Percentiles rank a stretch among this genome's conserved stretches.
Conservation (phyloP, 64 coral and sea anemone species). For the Pocillopora damicornis region DNA sequence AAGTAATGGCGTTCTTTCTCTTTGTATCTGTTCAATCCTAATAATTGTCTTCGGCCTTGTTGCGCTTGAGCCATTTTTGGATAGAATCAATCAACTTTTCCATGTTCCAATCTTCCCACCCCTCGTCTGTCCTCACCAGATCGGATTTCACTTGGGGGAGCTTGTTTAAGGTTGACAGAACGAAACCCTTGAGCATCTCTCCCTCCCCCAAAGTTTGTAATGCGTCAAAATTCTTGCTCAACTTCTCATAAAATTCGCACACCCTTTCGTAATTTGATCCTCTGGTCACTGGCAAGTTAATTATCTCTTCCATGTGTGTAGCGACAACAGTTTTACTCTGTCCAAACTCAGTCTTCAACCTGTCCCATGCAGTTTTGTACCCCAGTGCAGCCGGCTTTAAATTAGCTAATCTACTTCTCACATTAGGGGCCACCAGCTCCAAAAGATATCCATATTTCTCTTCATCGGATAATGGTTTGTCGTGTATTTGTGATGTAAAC, state of each 20-base stretch:
- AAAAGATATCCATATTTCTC: slow-evolving; percentile 55
- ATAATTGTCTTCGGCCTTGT: slow-evolving; percentile 47
- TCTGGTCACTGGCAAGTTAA: slow-evolving; percentile 17
- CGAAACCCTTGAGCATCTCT: slow-evolving; percentile 31
- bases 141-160: slow-evolving; percentile 74
- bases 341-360: slow-evolving; percentile 39
- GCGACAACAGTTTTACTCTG: slow-evolving; percentile 37
- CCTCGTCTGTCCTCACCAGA: slow-evolving; percentile 55
- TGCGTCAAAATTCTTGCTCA: slow-evolving; percentile 60
- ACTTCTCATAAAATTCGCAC: slow-evolving; percentile 55
- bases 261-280: slow-evolving; percentile 46
- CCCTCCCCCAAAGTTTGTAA: slow-evolving; percentile 47
- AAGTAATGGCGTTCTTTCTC: slow-evolving; percentile 35
- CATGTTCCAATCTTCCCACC: slow-evolving; percentile 80
- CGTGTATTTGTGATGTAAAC: slow-evolving; percentile 47
- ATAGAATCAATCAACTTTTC: slow-evolving; percentile 40
- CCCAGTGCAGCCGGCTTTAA: slow-evolving; percentile 31
- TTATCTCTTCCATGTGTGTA: slow-evolving; percentile 48
- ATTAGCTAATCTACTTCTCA: slow-evolving; percentile 40
- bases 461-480: slow-evolving; percentile 29
- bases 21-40: not conserved
- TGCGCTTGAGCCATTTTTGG: slow-evolving; percentile 59
- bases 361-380: slow-evolving; percentile 54
- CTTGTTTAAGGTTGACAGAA: slow-evolving; percentile 52
- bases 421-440: slow-evolving; percentile 51